Conservation (phyloP, 2,888 invertebrate genomes). For the Diadegma fenestrale region DNA sequence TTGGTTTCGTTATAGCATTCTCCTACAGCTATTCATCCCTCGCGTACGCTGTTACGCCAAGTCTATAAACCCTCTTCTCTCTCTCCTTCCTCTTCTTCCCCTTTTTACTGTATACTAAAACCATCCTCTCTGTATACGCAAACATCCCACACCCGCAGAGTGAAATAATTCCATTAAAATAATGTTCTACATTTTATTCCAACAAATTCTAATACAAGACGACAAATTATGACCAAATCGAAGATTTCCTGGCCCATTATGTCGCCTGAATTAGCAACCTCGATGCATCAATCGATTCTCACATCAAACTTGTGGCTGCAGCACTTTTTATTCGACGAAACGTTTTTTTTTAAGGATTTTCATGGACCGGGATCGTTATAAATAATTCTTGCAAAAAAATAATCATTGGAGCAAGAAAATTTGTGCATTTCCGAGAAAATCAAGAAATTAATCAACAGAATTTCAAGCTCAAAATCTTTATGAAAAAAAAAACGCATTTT, state of each 20-base stretch:
- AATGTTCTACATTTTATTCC: not conserved
- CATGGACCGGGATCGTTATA: too few species aligned
- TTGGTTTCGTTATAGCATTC: slow-evolving; percentile 77
- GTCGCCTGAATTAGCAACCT: not conserved
- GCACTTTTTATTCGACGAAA: too few species aligned
- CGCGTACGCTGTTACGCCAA: slow-evolving; percentile 71
- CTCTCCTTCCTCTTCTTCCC: slow-evolving; percentile 44
- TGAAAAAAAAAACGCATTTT: too few species aligned
- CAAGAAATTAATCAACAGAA: too few species aligned
- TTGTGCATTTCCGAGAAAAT: too few species aligned
- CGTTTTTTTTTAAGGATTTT: not conserved
- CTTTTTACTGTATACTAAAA: slow-evolving; percentile 50
- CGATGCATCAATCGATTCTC: not conserved
- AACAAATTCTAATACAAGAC: not conserved
- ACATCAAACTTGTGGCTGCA: not conserved
- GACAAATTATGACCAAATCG: not conserved
- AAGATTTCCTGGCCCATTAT: not conserved
- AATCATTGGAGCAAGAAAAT: too few species aligned
- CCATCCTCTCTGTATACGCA: slow-evolving; percentile 36
- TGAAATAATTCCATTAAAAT: slow-evolving; percentile 29
- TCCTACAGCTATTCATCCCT: slow-evolving; percentile 80
- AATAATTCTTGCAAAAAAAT: too few species aligned
- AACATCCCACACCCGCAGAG: slow-evolving; percentile 25
- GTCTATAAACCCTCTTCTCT: slow-evolving; percentile 68
- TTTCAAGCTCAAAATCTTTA: too few species aligned